Conservation (phyloP, 2,797 vertebrate species). For the Adelosebastes latens region DNA sequence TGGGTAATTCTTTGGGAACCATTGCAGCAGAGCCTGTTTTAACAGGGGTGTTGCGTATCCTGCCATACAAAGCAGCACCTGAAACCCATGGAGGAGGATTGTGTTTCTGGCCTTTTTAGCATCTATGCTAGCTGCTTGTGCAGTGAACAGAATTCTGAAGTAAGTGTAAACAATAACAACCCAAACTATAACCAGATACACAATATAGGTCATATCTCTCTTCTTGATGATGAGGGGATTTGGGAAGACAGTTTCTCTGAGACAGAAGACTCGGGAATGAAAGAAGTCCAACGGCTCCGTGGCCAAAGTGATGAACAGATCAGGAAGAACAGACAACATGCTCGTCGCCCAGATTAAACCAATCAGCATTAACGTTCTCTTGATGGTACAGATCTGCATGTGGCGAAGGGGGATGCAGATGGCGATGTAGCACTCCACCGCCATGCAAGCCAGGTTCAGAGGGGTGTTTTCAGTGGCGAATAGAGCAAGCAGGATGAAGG, state of each 20-base stretch:
- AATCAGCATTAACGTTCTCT: slow-evolving; percentile 61
- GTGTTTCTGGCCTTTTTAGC: slow-evolving; percentile 74
- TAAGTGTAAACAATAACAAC: slow-evolving; percentile 73
- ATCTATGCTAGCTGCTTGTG: slow-evolving; percentile 51
- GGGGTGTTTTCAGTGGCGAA: slow-evolving; percentile 75
- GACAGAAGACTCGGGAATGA: slow-evolving; percentile 38
- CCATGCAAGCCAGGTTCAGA: slow-evolving; percentile 82
- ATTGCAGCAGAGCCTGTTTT: background rate
- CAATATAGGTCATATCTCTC: slow-evolving; percentile 13
- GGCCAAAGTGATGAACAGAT: slow-evolving; percentile 69
- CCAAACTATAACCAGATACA: slow-evolving; percentile 72
- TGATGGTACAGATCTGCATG: slow-evolving; percentile 75
- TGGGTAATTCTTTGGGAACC: slow-evolving; percentile 13
- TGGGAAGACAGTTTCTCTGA: slow-evolving; percentile 53
- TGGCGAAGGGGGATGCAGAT: slow-evolving; percentile 78
- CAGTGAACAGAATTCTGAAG: slow-evolving; percentile 67
- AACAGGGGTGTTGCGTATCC: slow-evolving; percentile 9
- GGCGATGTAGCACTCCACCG: slow-evolving; percentile 80
- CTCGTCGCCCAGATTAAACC: slow-evolving; percentile 70
- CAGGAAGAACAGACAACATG: slow-evolving; percentile 63
- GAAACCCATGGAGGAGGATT: slow-evolving; percentile 61
- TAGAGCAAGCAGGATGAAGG: slow-evolving; percentile 60
- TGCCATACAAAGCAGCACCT: slow-evolving; percentile 56
- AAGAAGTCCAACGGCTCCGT: slow-evolving; percentile 61
- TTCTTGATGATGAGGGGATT: slow-evolving; percentile 50